phyloP scores from a whole-genome alignment of 2,797 vertebrate genomes.

The Cyprinodon diabolis region DNA sequence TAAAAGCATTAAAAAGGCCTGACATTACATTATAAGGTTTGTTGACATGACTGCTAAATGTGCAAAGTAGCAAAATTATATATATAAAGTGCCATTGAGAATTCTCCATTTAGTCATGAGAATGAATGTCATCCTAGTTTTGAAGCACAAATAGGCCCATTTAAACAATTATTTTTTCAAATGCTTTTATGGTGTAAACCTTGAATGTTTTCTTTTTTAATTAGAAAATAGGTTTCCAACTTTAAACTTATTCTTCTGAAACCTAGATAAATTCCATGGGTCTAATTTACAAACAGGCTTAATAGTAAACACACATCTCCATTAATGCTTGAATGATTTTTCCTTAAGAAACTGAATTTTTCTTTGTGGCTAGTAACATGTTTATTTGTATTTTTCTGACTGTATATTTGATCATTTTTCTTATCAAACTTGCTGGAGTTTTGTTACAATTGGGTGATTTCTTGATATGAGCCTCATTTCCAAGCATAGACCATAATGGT shows the following conservation, averaged over 20 bases:
- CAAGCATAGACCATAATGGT: not conserved
- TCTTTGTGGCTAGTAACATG: not conserved
- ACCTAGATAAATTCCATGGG: not conserved
- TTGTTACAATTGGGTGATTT: not conserved
- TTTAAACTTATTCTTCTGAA: not conserved
- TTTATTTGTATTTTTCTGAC: not conserved
- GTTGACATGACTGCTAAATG: constrained; percentile 13
- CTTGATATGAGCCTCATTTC: not conserved
- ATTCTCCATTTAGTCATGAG: not conserved
- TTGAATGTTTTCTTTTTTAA: not conserved
- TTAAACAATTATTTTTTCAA: not conserved
- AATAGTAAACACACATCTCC: not conserved
- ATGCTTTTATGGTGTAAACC: not conserved
- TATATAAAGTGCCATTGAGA: not conserved
- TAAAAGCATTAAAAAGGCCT: constrained; percentile 10
- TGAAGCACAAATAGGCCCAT: not conserved
- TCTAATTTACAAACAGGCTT: not conserved
- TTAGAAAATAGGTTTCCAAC: not conserved
- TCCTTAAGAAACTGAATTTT: not conserved
- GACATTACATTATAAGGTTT: constrained; percentile 10
- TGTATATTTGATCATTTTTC: not conserved
- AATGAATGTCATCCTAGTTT: not conserved
- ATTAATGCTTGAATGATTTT: not conserved
- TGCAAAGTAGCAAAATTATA: not conserved
- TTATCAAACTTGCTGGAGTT: not conserved